Conservation (phyloP, 1,140 invertebrate genomes). For the Araneus ventricosus region DNA sequence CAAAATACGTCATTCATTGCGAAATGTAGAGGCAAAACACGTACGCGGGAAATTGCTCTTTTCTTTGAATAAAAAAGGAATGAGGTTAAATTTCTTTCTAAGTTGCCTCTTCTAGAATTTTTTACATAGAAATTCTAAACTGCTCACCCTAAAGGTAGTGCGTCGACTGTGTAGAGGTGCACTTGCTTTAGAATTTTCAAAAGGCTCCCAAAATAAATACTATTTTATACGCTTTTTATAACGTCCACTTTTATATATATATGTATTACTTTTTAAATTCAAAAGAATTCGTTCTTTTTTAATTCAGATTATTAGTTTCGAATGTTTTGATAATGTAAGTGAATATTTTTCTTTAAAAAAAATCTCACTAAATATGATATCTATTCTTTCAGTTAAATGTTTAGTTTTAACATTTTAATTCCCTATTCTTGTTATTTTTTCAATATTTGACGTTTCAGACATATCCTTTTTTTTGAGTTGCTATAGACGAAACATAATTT, state of each 20-base stretch:
- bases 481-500: no score
- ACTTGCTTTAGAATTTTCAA: background rate
- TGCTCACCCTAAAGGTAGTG: background rate
- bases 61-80: background rate
- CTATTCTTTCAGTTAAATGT: no score
- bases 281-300: no score
- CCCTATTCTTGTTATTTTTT: no score
- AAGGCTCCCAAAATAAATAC: background rate
- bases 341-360: no score
- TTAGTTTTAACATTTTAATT: no score
- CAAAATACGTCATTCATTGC: conserved; percentile 46
- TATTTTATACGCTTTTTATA: background rate
- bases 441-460: no score
- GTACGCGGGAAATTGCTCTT: conserved; percentile 31
- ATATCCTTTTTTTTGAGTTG: no score
- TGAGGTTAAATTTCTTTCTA: conserved; percentile 2
- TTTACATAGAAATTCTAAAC: background rate
- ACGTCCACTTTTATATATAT: background rate
- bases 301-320: no score
- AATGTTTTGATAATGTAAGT: no score
- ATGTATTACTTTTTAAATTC: no score
- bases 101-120: background rate
- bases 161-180: background rate
- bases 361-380: no score
- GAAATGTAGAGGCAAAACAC: conserved; percentile 29